Evolutionary conservation across 2,888 invertebrate genomes (phyloP).

Genomic region (Coelinius sp.): DNA sequence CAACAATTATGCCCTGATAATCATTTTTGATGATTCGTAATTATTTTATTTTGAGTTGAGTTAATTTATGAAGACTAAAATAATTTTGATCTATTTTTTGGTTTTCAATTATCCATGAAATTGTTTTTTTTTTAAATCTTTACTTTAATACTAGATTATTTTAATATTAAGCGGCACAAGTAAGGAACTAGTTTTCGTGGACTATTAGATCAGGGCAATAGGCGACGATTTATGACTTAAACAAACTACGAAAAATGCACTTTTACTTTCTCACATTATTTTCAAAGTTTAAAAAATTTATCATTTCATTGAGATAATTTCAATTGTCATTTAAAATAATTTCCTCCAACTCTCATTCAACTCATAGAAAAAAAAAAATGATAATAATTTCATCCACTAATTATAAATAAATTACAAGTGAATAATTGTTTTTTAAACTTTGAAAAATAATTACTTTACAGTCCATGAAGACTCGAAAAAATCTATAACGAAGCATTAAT

Average conservation of each 20-base stretch:
- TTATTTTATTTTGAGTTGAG: neutral
- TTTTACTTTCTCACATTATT: slow-evolving; percentile 6
- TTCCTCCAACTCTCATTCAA: neutral
- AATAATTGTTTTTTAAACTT: slow-evolving; percentile 6
- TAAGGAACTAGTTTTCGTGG: slow-evolving; percentile 46
- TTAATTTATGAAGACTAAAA: neutral
- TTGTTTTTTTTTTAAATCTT: neutral
- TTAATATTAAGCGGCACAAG: slow-evolving; percentile 43
- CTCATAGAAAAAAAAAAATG: neutral
- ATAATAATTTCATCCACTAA: neutral
- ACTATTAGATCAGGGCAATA: slow-evolving; percentile 40
- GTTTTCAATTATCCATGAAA: neutral
- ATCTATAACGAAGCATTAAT: slow-evolving; percentile 5
- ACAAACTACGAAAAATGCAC: slow-evolving; percentile 3
- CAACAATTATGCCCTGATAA: slow-evolving; percentile 33
- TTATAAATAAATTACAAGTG: neutral
- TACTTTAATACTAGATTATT: neutral
- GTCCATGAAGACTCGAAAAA: neutral
- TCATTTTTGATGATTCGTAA: slow-evolving; percentile 1
- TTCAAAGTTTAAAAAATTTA: neutral
- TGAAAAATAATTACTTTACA: neutral
- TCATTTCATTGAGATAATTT: neutral
- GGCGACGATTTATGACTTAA: slow-evolving; percentile 35
- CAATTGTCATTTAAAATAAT: neutral
- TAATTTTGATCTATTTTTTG: slow-evolving; percentile 3